These are phyloP conservation scores for Aphaenogaster floridana DNA, from an alignment of 1,140 invertebrate genomes.

Conservation along the genomic window DNA sequence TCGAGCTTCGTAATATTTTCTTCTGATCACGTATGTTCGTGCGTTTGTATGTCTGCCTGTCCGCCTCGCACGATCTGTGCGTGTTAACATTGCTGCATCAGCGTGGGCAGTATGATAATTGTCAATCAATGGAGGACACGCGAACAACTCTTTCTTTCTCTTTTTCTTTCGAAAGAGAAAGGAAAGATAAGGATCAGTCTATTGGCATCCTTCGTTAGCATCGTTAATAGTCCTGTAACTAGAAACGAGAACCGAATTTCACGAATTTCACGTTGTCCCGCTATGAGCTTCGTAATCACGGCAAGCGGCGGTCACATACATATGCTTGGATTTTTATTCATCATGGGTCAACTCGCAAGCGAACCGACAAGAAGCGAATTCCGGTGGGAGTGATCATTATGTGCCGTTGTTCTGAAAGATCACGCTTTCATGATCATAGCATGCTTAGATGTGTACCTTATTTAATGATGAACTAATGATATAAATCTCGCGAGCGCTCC, in stretches of 20 bases:
- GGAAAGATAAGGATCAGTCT: not conserved
- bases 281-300: not conserved
- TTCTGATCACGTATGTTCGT: conserved; percentile 30
- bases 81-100: conserved; percentile 52
- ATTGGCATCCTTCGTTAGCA: conserved; percentile 27
- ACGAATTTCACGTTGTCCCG: conserved; percentile 11
- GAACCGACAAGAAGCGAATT: not conserved
- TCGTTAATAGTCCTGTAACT: conserved; percentile 12
- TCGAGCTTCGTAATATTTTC: conserved; percentile 45
- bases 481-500: not conserved
- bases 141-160: conserved; percentile 6
- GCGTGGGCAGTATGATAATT: conserved; percentile 66
- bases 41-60: not conserved
- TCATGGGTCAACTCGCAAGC: conserved; percentile 8
- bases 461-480: conserved; percentile 8
- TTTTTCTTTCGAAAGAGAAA: not conserved
- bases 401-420: not conserved
- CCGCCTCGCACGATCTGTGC: conserved; percentile 16
- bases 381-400: not conserved
- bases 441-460: not conserved
- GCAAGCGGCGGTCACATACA: not conserved
- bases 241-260: conserved; percentile 28
- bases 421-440: not conserved
- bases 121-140: conserved; percentile 49
- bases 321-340: conserved; percentile 16